These are phyloP conservation scores for Anguilla obscura DNA, from an alignment of 2,797 vertebrate genomes.

Conservation along the genomic window DNA sequence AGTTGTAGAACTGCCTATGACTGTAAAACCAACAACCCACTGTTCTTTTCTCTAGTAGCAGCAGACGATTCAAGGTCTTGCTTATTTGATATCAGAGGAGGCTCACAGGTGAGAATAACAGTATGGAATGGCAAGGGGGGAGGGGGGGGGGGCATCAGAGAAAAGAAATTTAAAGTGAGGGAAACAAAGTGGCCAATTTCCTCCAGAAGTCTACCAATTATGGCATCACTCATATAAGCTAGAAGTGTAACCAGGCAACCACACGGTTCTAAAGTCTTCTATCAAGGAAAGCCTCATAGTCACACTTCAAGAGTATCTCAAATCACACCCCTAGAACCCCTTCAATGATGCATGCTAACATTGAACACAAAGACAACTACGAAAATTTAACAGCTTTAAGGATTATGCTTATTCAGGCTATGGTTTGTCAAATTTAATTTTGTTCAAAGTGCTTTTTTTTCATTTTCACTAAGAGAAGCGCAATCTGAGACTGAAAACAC, in stretches of 20 bases:
- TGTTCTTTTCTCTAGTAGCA: slow-evolving; percentile 17
- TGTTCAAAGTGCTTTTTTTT: too few species aligned
- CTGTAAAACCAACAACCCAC: background rate
- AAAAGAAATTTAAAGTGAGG: background rate
- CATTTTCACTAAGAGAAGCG: background rate
- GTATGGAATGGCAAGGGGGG: background rate
- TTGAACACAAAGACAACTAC: background rate
- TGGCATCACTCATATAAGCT: background rate
- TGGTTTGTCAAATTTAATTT: too few species aligned
- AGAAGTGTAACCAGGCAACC: slow-evolving; percentile 73
- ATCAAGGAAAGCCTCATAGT: slow-evolving; percentile 74
- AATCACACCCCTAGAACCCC: background rate
- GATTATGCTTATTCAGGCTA: too few species aligned
- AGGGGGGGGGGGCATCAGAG: background rate
- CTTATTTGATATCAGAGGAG: background rate
- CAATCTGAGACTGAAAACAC: background rate
- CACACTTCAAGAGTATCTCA: background rate
- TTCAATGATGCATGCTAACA: background rate
- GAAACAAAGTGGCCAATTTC: slow-evolving; percentile 17
- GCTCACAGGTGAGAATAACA: background rate
- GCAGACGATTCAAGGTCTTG: slow-evolving; percentile 17
- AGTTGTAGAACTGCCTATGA: background rate
- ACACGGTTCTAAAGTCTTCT: slow-evolving; percentile 62
- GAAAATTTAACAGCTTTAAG: background rate
- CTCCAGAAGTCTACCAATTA: slow-evolving; percentile 3